Percentiles rank a stretch among this genome's conserved stretches.
Evolutionary conservation across 2,797 vertebrate species (phyloP).

Genomic region (Champsocephalus esox): DNA sequence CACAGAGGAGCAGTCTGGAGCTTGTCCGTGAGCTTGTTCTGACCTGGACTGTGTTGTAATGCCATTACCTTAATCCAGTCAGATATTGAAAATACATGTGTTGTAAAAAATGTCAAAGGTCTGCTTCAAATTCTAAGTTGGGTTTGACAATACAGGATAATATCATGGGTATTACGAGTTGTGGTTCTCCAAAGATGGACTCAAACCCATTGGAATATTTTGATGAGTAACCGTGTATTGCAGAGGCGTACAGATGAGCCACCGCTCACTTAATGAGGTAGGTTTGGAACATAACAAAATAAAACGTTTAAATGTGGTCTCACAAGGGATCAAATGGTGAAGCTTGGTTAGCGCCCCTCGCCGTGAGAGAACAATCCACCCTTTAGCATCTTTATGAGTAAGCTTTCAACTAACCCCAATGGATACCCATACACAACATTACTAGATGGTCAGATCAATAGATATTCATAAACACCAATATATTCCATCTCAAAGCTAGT

Average conservation of each 20-base stretch:
- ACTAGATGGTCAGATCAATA: too few species aligned
- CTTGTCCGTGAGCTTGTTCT: slow-evolving; percentile 26
- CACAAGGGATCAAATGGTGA: too few species aligned
- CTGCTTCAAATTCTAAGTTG: neutral
- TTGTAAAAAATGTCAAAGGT: slow-evolving; percentile 27
- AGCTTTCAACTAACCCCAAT: too few species aligned
- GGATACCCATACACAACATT: too few species aligned
- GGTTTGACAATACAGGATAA: neutral
- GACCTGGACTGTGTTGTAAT: slow-evolving; percentile 12
- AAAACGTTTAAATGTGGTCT: neutral
- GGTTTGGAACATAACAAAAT: neutral
- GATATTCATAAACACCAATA: too few species aligned
- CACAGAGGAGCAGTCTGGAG: slow-evolving; percentile 35
- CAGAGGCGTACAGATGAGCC: neutral
- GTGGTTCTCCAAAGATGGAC: slow-evolving; percentile 15
- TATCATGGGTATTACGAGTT: slow-evolving; percentile 22
- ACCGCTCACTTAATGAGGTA: neutral
- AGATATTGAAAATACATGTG: slow-evolving; percentile 14
- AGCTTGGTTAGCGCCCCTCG: too few species aligned
- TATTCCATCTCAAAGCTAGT: too few species aligned
- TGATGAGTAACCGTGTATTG: neutral
- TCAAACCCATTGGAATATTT: neutral
- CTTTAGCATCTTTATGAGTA: too few species aligned
- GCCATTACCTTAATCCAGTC: slow-evolving; percentile 18
- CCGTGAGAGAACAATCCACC: too few species aligned